Evolutionary conservation across 2,888 invertebrate genomes (phyloP).

Genomic region (Pyrocoelia pectoralis): DNA sequence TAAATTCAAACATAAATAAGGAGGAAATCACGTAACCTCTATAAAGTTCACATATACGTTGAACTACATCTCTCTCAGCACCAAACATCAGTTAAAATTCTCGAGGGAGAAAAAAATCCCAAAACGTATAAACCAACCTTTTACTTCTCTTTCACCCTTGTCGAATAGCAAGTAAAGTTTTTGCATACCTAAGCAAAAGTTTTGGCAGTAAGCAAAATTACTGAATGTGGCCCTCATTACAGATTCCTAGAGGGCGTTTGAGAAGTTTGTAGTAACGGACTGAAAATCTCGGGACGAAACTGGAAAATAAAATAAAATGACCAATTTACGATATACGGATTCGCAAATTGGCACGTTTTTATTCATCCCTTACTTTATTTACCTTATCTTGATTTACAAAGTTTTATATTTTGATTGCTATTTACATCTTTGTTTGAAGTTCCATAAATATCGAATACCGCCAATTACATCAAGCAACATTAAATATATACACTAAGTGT

Average conservation of each 20-base stretch:
- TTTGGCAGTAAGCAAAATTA: constrained; percentile 52
- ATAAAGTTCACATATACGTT: constrained; percentile 7
- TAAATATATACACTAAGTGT: too few relatives aligned
- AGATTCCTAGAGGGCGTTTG: constrained; percentile 47
- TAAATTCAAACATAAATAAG: neutral
- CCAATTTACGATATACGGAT: neutral
- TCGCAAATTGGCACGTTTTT: neutral
- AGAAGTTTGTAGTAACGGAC: neutral
- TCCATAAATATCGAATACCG: too few relatives aligned
- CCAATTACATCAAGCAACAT: too few relatives aligned
- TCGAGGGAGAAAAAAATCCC: constrained; percentile 21
- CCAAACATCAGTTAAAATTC: constrained; percentile 16
- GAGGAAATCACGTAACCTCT: neutral
- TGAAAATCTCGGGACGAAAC: neutral
- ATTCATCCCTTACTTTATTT: neutral
- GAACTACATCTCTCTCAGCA: constrained; percentile 12
- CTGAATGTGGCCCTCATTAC: constrained; percentile 53
- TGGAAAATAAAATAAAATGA: neutral
- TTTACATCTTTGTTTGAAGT: too few relatives aligned
- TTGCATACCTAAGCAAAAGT: constrained; percentile 52
- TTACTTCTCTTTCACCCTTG: constrained; percentile 18
- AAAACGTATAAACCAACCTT: constrained; percentile 23
- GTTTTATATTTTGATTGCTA: too few relatives aligned
- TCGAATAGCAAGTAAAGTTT: constrained; percentile 50
- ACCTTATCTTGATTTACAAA: neutral